phyloP scores from a whole-genome alignment of 2,888 invertebrate species.

The Myathropa florea region DNA sequence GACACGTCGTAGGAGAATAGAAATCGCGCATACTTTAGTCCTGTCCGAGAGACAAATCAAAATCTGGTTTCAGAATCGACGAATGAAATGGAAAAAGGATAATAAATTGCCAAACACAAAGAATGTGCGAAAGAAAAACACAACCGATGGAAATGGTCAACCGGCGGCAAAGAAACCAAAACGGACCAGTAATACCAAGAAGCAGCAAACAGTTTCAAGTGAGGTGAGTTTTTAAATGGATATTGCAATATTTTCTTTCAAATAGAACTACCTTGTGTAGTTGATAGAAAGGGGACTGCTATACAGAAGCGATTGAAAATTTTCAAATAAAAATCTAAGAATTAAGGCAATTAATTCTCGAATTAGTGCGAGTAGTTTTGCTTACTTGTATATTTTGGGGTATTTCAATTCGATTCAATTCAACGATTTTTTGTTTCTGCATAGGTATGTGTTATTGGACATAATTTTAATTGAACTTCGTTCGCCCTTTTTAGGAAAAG shows the following conservation, averaged over 20 bases:
- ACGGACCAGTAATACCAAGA: slow-evolving; percentile 76
- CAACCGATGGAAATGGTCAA: slow-evolving; percentile 81
- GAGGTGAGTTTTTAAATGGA: slow-evolving; percentile 75
- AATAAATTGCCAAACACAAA: slow-evolving; percentile 82
- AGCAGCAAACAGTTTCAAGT: slow-evolving; percentile 78
- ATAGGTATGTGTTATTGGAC: too few relatives aligned
- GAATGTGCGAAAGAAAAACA: slow-evolving; percentile 85
- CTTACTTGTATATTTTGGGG: too few relatives aligned
- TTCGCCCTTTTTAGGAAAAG: too few relatives aligned
- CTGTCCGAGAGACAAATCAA: slow-evolving; percentile 95
- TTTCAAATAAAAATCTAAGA: too few relatives aligned
- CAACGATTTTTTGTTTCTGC: too few relatives aligned
- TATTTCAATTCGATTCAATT: too few relatives aligned
- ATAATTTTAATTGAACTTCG: too few relatives aligned
- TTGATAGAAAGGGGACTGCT: too few relatives aligned
- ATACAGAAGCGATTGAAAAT: too few relatives aligned
- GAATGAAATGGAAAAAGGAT: slow-evolving; percentile 94
- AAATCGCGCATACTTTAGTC: slow-evolving; percentile 97
- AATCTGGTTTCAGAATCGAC: slow-evolving; percentile 92
- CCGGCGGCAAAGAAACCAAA: slow-evolving; percentile 79
- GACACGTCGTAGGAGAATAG: slow-evolving; percentile 96
- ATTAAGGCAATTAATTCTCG: too few relatives aligned
- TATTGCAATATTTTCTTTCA: neutral
- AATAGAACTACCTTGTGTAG: neutral
- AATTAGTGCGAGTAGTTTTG: too few relatives aligned